Conservation (phyloP, 2,113 vertebrate genomes). For the Tenebrosternarchus preto region DNA sequence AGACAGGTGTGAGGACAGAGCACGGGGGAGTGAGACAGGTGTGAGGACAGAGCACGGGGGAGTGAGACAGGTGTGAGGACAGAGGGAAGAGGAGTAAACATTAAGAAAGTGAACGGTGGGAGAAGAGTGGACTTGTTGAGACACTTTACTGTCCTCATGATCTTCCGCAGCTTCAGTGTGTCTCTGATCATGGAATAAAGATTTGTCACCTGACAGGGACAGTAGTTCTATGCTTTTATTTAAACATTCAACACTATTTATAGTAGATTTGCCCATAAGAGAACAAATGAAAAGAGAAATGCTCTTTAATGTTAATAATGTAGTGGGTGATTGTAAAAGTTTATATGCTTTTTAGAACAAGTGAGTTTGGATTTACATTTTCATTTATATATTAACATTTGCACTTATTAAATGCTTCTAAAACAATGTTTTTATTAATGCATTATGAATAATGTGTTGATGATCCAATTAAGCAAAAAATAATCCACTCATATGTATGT, state of each 20-base stretch:
- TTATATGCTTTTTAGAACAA: too few species aligned
- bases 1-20: conserved; percentile 24
- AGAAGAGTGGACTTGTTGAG: conserved; percentile 21
- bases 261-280: background rate
- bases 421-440: background rate
- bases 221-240: background rate
- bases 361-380: too few species aligned
- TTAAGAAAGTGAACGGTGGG: conserved; percentile 3
- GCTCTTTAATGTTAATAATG: background rate
- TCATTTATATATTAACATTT: background rate
- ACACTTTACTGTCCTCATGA: conserved; percentile 8
- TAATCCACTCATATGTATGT: too few species aligned
- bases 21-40: too few species aligned
- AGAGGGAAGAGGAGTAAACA: conserved; percentile 21
- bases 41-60: too few species aligned
- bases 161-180: conserved; percentile 19
- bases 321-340: too few species aligned
- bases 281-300: background rate
- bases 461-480: background rate
- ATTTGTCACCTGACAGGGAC: too few species aligned
- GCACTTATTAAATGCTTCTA: background rate
- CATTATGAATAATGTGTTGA: background rate
- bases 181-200: too few species aligned
- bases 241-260: background rate
- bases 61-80: too few species aligned